These are phyloP conservation scores for Drosophila bipectinata DNA, from an alignment of 1,140 invertebrate genomes.

Conservation along the genomic window DNA sequence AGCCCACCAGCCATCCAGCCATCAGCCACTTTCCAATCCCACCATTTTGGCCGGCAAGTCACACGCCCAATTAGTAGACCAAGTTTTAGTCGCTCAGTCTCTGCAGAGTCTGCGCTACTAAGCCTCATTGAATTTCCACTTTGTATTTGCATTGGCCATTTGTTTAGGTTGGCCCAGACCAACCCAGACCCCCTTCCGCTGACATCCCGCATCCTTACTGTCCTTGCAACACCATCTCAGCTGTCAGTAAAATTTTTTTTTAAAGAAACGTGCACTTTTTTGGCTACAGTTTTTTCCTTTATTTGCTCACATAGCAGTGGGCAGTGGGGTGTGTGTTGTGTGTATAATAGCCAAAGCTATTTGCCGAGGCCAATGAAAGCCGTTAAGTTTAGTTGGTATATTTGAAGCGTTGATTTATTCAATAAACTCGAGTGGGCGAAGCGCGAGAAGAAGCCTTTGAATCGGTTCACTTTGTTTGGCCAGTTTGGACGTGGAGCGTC, in stretches of 20 bases:
- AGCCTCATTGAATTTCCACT: conserved; percentile 80
- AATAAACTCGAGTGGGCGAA: conserved; percentile 55
- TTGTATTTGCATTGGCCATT: conserved; percentile 76
- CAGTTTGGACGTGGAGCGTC: conserved; percentile 14
- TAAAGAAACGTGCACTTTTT: conserved; percentile 57
- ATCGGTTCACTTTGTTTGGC: conserved; percentile 40
- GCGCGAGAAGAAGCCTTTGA: conserved; percentile 24
- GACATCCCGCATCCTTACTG: background rate
- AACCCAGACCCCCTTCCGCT: background rate
- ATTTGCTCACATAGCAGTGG: background rate
- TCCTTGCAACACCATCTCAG: conserved; percentile 19
- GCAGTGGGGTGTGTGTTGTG: conserved; percentile 5
- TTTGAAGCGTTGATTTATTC: conserved; percentile 76
- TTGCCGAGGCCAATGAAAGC: conserved; percentile 73
- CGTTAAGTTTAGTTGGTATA: conserved; percentile 74
- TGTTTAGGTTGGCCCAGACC: conserved; percentile 25
- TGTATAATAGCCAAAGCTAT: conserved; percentile 65
- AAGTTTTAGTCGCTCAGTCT: conserved; percentile 71
- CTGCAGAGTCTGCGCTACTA: conserved; percentile 62
- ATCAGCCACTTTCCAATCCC: background rate
- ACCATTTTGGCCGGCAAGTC: conserved; percentile 51
- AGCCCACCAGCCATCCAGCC: background rate
- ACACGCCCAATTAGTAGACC: conserved; percentile 80
- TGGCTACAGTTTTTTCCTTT: conserved; percentile 68
- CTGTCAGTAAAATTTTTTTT: conserved; percentile 30